phyloP scores from a whole-genome alignment of 2,888 invertebrate genomes.

The Aproaerema taeniolella region DNA sequence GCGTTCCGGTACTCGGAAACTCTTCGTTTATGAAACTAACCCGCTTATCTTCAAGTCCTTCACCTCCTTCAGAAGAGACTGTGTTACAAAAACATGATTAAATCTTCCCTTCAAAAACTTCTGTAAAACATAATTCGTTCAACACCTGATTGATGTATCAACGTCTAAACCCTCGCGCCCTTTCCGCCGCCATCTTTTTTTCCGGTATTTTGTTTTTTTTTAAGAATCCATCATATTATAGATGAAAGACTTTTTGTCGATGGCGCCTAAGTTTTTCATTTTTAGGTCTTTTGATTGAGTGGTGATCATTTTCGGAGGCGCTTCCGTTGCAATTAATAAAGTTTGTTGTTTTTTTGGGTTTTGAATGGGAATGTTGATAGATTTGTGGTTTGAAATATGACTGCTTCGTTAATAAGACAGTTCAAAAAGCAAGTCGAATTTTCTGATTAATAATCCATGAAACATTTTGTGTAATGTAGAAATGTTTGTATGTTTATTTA shows the following conservation, averaged over 20 bases:
- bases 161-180: slow-evolving; percentile 44
- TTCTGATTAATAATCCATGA: too few relatives aligned
- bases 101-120: too few relatives aligned
- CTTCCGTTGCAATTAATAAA: slow-evolving; percentile 42
- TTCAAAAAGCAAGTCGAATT: too few relatives aligned
- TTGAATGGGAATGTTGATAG: not conserved
- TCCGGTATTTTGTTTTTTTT: slow-evolving; percentile 33
- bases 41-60: too few relatives aligned
- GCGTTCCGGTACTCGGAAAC: too few relatives aligned
- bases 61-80: too few relatives aligned
- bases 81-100: too few relatives aligned
- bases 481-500: too few relatives aligned
- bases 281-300: slow-evolving; percentile 44
- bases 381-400: too few relatives aligned
- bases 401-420: too few relatives aligned
- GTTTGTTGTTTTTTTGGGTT: slow-evolving; percentile 11
- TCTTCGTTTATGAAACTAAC: too few relatives aligned
- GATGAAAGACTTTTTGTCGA: slow-evolving; percentile 57
- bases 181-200: slow-evolving; percentile 38
- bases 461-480: too few relatives aligned
- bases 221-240: slow-evolving; percentile 52
- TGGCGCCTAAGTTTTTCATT: slow-evolving; percentile 42
- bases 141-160: slow-evolving; percentile 37
- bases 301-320: slow-evolving; percentile 28
- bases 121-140: slow-evolving; percentile 27